phyloP scores from a whole-genome alignment of 2,797 vertebrate species.

The Serranus cabrilla region DNA sequence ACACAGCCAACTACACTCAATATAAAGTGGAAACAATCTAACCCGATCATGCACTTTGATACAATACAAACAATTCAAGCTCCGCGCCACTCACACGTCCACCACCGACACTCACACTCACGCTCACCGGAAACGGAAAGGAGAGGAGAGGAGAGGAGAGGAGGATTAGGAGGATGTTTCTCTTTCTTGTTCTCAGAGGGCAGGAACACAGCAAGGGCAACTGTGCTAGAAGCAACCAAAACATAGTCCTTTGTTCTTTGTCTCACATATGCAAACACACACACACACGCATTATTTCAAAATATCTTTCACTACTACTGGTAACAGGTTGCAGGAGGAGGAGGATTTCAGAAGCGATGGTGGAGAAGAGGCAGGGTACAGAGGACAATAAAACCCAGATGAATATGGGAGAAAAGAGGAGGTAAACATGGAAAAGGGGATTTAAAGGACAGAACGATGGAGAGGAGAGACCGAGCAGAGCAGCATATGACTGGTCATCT shows the following conservation, averaged over 20 bases:
- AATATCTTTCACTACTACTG: not conserved
- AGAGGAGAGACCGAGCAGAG: slow-evolving; percentile 84
- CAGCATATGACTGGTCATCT: slow-evolving; percentile 90
- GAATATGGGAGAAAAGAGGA: slow-evolving; percentile 32
- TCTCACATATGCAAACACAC: not conserved
- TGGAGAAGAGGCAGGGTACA: not conserved
- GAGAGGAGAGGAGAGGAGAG: slow-evolving; percentile 32
- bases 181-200: slow-evolving; percentile 44
- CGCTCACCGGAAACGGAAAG: not conserved
- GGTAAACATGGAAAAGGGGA: slow-evolving; percentile 76
- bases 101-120: too few relatives aligned
- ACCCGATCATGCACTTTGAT: too few relatives aligned
- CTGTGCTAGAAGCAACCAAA: slow-evolving; percentile 24
- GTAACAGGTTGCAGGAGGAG: not conserved
- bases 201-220: slow-evolving; percentile 17
- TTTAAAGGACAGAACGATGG: slow-evolving; percentile 85
- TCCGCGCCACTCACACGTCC: too few relatives aligned
- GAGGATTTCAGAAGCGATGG: not conserved
- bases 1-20: too few relatives aligned
- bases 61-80: too few relatives aligned
- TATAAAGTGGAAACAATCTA: too few relatives aligned
- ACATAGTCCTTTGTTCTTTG: slow-evolving; percentile 16
- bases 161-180: slow-evolving; percentile 39
- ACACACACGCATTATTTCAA: slow-evolving; percentile 19
- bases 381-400: slow-evolving; percentile 8